Evolutionary conservation across 2,797 vertebrate genomes (phyloP).

Genomic region (Rhodeus uyekii): DNA sequence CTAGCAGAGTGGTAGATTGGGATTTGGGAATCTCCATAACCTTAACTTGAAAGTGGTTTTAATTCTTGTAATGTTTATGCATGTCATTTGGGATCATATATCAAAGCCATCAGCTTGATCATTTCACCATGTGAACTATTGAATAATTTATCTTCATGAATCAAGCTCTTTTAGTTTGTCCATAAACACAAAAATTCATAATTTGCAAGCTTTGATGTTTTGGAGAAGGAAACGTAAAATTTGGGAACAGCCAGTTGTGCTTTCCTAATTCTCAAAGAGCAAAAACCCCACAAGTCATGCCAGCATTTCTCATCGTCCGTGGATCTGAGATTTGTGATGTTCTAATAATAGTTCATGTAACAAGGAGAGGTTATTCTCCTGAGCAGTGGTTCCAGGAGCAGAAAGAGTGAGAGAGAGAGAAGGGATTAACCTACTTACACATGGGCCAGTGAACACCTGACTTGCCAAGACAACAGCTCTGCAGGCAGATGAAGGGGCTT

Average conservation of each 20-base stretch:
- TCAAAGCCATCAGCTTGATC: background rate
- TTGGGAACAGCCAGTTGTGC: background rate
- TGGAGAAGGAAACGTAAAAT: background rate
- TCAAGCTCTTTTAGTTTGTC: slow-evolving; percentile 1
- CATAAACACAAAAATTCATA: background rate
- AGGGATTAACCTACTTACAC: slow-evolving; percentile 66
- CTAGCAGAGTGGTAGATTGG: slow-evolving; percentile 25
- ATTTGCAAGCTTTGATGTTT: slow-evolving; percentile 15
- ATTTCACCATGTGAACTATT: background rate
- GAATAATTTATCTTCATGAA: background rate
- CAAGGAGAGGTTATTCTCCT: slow-evolving; percentile 53
- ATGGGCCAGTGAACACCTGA: slow-evolving; percentile 58
- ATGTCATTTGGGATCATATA: background rate
- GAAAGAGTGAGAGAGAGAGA: slow-evolving; percentile 44
- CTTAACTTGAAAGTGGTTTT: background rate
- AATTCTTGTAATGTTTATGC: background rate
- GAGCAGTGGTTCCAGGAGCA: slow-evolving; percentile 50
- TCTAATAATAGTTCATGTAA: slow-evolving; percentile 65
- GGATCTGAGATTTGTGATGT: slow-evolving; percentile 57
- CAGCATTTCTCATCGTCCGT: slow-evolving; percentile 45
- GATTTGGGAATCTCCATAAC: slow-evolving; percentile 1
- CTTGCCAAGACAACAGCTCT: slow-evolving; percentile 49
- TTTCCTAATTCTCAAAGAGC: slow-evolving; percentile 4
- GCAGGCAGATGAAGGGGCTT: slow-evolving; percentile 32
- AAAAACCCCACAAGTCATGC: slow-evolving; percentile 39